Base-by-base conservation (phyloP, 1,140 invertebrate species). In the Cataglyphis hispanica region DNA sequence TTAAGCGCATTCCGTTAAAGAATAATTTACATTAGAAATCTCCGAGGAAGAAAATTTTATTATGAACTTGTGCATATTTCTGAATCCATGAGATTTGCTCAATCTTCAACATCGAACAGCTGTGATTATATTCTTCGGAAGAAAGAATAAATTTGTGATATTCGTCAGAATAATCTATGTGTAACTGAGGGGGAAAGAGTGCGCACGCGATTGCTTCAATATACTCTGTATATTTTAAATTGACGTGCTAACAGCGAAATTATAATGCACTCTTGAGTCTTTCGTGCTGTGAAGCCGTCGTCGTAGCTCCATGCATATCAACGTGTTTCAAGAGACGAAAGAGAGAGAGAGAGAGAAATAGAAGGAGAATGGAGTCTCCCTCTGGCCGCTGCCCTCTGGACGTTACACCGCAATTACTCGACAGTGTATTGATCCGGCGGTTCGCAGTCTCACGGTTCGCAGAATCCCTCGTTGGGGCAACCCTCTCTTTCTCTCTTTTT, bases 371-470 rank as follows among this genome's bases (percentile, higher is more conserved):
- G 58, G 37, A 80, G 80, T 64, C 78, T 85, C 58, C 50, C 81
- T 77, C 67, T 74, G 84, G 74, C 61, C 37, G 66, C 78, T 89
- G 84, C 86, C 78, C 67, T 75, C 78, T n/a, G 87, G 75, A 87
- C 89, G 84, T 90, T 89, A 90, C 80, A 85, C 86, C 81, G 85
- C 86, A 91, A 91, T 91, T 91, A 91, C 90, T 89, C 86, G 90
- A 83, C 84, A 75, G 88, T 77, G 90, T 91, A 91, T 91, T 89
- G 90, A 91, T 91, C 90, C 90, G 88, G 88, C 67, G 67, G 74
- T 77, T 89, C 76, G 87, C 89, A 89, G 87, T 90, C 85, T 83
- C 90, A 89, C 83, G 90, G 70, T 85, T 91, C 87, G 89, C 89
- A 89, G 90, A 91, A 91, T 91, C 90, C 88, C 87, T 86, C 87